Evolutionary conservation across 2,888 invertebrate genomes (phyloP).

Genomic region (Saturnia japonica): DNA sequence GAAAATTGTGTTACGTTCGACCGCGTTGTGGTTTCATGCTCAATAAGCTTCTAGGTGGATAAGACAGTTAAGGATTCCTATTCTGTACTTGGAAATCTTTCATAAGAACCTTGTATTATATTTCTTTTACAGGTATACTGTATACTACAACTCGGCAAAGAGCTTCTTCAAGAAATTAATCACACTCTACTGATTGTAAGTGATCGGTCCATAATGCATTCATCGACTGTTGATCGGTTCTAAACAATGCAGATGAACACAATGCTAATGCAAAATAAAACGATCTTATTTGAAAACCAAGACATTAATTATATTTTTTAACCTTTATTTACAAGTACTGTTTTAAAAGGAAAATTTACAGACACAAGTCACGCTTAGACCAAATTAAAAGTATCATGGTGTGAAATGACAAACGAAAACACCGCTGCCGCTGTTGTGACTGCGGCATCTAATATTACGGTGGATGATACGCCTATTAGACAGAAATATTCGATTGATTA

Average conservation of each 20-base stretch:
- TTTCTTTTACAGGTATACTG: neutral
- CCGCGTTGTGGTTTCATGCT: constrained; percentile 36
- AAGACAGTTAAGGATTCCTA: neutral
- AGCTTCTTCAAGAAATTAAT: neutral
- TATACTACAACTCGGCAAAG: neutral
- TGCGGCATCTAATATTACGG: constrained; percentile 8
- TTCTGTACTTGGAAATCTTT: neutral
- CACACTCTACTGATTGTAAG: neutral
- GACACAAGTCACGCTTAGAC: neutral
- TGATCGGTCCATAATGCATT: neutral
- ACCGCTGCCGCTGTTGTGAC: neutral
- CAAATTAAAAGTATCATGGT: neutral
- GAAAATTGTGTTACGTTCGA: constrained; percentile 31
- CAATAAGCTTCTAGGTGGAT: neutral
- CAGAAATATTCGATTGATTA: constrained; percentile 5
- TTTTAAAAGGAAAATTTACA: neutral
- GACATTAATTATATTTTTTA: neutral
- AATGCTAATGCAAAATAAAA: neutral
- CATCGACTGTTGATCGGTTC: neutral
- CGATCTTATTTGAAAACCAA: neutral
- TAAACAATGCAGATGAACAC: neutral
- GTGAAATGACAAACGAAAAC: constrained; percentile 9
- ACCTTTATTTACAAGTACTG: neutral
- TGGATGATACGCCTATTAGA: constrained; percentile 17
- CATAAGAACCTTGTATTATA: neutral